These are phyloP conservation scores for Speoplatyrhinus poulsoni DNA, from an alignment of 2,113 vertebrate genomes.

Conservation along the genomic window DNA sequence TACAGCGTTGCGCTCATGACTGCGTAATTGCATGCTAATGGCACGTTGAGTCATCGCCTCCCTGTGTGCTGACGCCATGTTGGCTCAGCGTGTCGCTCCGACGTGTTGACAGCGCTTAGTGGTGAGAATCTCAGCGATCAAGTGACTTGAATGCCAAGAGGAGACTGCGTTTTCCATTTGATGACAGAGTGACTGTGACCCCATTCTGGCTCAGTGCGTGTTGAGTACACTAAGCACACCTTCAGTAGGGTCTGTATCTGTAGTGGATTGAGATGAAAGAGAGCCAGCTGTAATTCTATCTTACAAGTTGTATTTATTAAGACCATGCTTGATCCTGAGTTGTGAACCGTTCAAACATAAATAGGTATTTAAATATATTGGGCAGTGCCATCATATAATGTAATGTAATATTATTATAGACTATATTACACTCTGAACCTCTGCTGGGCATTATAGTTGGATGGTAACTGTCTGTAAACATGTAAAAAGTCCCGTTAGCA, in stretches of 20 bases:
- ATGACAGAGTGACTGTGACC: constrained; percentile 24
- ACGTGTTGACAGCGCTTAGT: constrained; percentile 31
- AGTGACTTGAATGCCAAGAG: constrained; percentile 8
- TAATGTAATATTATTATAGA: constrained; percentile 57
- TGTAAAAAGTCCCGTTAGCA: no score
- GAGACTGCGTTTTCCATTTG: constrained; percentile 21
- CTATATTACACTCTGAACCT: background rate
- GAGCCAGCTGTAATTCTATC: background rate
- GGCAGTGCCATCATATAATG: constrained; percentile 20
- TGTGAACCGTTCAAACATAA: constrained; percentile 36
- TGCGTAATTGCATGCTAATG: constrained; percentile 33
- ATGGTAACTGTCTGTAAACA: no score
- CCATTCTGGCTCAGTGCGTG: constrained; percentile 24
- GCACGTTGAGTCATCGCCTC: constrained; percentile 29
- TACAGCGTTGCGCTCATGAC: constrained; percentile 20
- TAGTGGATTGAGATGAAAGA: constrained; percentile 30
- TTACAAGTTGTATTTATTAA: background rate
- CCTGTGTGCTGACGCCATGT: constrained; percentile 24
- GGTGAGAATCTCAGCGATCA: constrained; percentile 13
- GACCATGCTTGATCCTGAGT: constrained; percentile 51
- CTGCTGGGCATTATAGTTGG: no score
- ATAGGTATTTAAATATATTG: constrained; percentile 39
- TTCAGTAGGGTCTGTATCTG: constrained; percentile 33
- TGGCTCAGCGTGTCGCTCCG: constrained; percentile 16
- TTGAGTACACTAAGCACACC: constrained; percentile 21